phyloP scores from a whole-genome alignment of 2,113 vertebrate species.

The Chaetorhynchus papuensis region DNA sequence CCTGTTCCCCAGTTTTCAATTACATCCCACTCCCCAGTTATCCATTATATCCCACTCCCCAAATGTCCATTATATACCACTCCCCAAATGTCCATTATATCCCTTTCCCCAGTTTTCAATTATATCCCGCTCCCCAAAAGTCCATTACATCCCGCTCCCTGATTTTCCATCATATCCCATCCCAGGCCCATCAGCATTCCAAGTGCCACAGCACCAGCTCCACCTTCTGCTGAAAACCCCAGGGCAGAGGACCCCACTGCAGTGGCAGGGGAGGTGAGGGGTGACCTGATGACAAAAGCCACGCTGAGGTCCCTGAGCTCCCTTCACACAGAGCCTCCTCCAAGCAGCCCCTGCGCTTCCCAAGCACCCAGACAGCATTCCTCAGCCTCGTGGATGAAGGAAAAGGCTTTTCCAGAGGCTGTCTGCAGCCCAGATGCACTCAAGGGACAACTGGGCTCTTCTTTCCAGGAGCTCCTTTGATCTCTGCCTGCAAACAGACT shows the following conservation, averaged over 20 bases:
- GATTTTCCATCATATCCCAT: rapidly evolving
- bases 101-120: rapidly evolving
- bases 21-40: rapidly evolving
- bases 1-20: not conserved
- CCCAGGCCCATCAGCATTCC: not conserved
- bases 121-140: rapidly evolving
- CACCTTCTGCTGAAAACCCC: not conserved
- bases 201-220: not conserved
- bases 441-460: not conserved
- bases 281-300: not conserved
- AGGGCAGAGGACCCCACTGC: not conserved
- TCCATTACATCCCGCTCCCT: not conserved
- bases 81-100: rapidly evolving
- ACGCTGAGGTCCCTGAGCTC: not conserved
- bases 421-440: constrained; percentile 74
- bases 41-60: not conserved
- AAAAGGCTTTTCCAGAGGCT: not conserved
- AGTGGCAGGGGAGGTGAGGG: not conserved
- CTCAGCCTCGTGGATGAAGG: not conserved
- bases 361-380: not conserved
- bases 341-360: not conserved
- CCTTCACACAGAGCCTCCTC: not conserved
- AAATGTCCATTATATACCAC: rapidly evolving
- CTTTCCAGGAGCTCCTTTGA: constrained; percentile 64
- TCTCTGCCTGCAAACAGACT: not conserved